Conservation (phyloP, 2,888 invertebrate species). For the Strigamia crassipes region DNA sequence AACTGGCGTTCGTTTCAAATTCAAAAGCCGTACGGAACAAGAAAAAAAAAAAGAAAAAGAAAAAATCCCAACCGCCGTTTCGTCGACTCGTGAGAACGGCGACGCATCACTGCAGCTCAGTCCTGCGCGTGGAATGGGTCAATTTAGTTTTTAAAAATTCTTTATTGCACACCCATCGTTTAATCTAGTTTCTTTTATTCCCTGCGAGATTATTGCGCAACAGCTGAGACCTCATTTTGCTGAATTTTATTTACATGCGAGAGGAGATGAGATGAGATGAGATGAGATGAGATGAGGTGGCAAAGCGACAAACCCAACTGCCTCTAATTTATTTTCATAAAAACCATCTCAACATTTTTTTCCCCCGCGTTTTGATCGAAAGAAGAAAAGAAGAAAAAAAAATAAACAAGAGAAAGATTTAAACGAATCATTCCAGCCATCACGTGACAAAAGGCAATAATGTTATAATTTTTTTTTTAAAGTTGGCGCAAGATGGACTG, state of each 20-base stretch:
- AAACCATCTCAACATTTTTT: background rate
- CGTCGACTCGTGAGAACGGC: background rate
- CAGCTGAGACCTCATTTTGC: slow-evolving; percentile 7
- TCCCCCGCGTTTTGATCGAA: too few relatives aligned
- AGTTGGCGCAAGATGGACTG: too few relatives aligned
- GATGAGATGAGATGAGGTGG: background rate
- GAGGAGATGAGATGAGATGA: background rate
- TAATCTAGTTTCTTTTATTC: background rate
- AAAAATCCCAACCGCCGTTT: background rate
- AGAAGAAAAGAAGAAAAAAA: too few relatives aligned
- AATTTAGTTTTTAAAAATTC: background rate
- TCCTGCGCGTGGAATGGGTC: background rate
- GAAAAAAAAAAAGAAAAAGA: background rate
- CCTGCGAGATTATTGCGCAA: background rate
- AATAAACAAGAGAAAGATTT: background rate
- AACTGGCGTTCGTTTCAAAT: background rate
- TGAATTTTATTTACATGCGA: slow-evolving; percentile 22
- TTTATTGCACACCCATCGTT: background rate
- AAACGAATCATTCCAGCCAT: background rate
- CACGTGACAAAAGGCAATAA: background rate
- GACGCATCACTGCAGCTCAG: background rate
- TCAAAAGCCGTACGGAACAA: too few relatives aligned
- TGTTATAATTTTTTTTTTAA: too few relatives aligned
- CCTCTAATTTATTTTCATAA: slow-evolving; percentile 28
- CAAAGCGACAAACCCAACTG: background rate